Evolutionary conservation across 2,113 vertebrate species (phyloP).

Genomic region (Leptodactylus fuscus): DNA sequence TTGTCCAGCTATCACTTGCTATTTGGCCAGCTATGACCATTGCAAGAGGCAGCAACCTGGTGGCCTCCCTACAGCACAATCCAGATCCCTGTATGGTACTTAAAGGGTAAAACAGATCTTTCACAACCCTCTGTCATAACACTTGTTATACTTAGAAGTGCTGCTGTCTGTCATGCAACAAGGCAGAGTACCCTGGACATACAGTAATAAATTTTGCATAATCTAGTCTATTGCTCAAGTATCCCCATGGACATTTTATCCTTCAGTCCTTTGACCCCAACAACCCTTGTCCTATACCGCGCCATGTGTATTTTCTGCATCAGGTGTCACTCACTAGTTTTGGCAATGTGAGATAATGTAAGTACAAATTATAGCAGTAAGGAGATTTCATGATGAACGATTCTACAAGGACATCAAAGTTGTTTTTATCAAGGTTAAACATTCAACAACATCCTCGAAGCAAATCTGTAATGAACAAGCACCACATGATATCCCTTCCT

Average conservation of each 20-base stretch:
- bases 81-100: too few relatives aligned
- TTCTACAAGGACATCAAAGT: neutral
- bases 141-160: neutral
- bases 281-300: neutral
- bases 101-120: too few relatives aligned
- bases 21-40: too few relatives aligned
- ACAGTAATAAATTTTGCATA: neutral
- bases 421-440: slow-evolving; percentile 7
- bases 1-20: too few relatives aligned
- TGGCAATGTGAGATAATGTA: neutral
- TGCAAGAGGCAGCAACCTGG: too few relatives aligned
- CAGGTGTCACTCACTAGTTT: neutral
- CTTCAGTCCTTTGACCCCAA: slow-evolving; percentile 12
- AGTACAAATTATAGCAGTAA: neutral
- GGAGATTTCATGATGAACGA: slow-evolving; percentile 6
- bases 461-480: too few relatives aligned
- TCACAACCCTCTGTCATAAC: too few relatives aligned
- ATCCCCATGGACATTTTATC: neutral
- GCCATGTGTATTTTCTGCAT: neutral
- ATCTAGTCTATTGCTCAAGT: neutral
- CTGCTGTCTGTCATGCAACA: neutral
- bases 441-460: slow-evolving; percentile 8
- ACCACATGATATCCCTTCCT: too few relatives aligned
- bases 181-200: too few relatives aligned
- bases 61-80: too few relatives aligned